Conservation (phyloP, 2,113 vertebrate genomes). For the Hypocryptadius cinnamomeus region DNA sequence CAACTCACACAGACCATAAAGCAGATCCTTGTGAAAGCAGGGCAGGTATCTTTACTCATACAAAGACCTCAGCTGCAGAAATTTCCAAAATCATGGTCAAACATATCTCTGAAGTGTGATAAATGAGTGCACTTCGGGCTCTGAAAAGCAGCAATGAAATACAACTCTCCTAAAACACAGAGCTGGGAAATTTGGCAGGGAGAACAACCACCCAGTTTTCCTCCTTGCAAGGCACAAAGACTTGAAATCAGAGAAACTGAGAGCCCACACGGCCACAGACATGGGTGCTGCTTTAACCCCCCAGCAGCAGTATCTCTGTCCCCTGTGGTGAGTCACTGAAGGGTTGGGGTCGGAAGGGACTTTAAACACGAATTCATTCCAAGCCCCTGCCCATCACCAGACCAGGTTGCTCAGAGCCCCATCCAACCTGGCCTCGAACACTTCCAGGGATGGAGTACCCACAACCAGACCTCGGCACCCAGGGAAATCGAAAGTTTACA, state of each 20-base stretch:
- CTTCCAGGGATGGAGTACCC: not conserved
- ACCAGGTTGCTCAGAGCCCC: not conserved
- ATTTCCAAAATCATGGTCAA: not conserved
- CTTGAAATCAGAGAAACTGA: not conserved
- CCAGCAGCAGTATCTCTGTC: too few species aligned
- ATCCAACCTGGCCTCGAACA: not conserved
- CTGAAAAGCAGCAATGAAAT: not conserved
- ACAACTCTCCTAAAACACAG: not conserved
- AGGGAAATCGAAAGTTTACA: not conserved
- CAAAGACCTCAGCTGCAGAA: not conserved
- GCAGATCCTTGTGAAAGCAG: accelerated
- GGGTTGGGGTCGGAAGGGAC: not conserved
- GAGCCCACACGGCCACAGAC: not conserved
- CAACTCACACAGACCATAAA: not conserved
- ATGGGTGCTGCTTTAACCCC: not conserved
- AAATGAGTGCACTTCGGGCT: not conserved
- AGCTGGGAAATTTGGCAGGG: not conserved
- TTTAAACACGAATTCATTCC: not conserved
- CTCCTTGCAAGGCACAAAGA: not conserved
- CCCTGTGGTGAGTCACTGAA: not conserved
- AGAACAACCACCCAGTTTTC: not conserved
- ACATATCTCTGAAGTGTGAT: not conserved
- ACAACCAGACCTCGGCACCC: too few species aligned
- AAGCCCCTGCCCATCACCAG: too few species aligned
- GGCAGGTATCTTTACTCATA: not conserved